Percentiles rank a stretch among this genome's conserved stretches.
Evolutionary conservation across 1,140 invertebrate species (phyloP).

Genomic region (Pararge aegeria): DNA sequence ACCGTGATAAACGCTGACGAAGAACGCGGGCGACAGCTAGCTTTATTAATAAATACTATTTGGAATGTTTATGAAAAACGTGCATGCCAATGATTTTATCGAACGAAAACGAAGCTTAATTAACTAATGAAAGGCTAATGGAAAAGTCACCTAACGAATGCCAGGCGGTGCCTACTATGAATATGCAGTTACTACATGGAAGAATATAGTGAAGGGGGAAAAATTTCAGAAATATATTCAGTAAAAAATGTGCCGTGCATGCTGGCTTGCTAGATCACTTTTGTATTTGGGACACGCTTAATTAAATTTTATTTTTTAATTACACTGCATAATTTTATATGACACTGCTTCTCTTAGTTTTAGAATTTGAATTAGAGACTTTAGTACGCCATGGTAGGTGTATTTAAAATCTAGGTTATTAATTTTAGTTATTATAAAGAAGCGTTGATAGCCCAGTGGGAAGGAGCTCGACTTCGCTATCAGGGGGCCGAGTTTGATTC

Average conservation of each 20-base stretch:
- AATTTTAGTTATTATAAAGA: too few relatives aligned
- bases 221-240: constrained; percentile 2
- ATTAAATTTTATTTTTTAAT: constrained; percentile 8
- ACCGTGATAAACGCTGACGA: too few relatives aligned
- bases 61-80: background rate
- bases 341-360: background rate
- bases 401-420: too few relatives aligned
- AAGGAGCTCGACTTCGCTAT: too few relatives aligned
- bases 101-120: constrained; percentile 17
- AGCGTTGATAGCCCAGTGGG: too few relatives aligned
- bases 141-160: constrained; percentile 23
- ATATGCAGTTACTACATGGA: constrained; percentile 3
- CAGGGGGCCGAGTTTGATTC: too few relatives aligned
- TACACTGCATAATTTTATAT: background rate
- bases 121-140: constrained; percentile 21
- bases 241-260: background rate
- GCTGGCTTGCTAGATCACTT: background rate
- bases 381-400: too few relatives aligned
- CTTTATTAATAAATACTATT: too few relatives aligned
- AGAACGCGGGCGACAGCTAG: too few relatives aligned
- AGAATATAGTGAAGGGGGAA: background rate
- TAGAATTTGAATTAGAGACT: too few relatives aligned
- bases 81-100: constrained; percentile 5
- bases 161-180: constrained; percentile 11
- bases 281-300: constrained; percentile 5